Percentiles rank a stretch among this genome's conserved stretches.
These are phyloP conservation scores for Ambastaia sidthimunki DNA, from an alignment of 2,797 vertebrate species.

Conservation along the genomic window DNA sequence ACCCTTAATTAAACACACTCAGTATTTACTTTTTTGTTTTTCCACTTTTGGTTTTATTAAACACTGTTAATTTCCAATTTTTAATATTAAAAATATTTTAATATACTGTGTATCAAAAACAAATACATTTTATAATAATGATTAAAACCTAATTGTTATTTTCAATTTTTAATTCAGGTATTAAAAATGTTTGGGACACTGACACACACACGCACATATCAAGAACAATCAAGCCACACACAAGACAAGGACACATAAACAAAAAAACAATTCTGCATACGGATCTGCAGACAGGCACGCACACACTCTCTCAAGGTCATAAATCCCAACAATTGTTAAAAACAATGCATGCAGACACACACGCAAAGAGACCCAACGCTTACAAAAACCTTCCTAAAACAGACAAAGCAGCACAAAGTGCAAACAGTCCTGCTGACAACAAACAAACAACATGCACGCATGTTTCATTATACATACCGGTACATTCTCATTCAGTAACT, in stretches of 20 bases:
- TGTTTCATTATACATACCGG: conserved; percentile 46
- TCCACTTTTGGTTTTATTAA: too few species aligned
- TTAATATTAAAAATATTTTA: too few species aligned
- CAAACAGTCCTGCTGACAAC: conserved; percentile 40
- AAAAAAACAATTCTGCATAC: conserved; percentile 34
- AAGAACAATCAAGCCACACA: neutral
- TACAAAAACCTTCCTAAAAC: conserved; percentile 76
- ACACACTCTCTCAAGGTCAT: conserved; percentile 33
- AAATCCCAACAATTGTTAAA: conserved; percentile 44
- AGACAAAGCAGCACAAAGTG: conserved; percentile 63
- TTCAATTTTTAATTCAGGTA: neutral
- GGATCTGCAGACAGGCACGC: conserved; percentile 15
- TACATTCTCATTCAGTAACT: conserved; percentile 26
- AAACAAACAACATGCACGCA: conserved; percentile 63
- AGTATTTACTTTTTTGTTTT: neutral
- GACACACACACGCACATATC: conserved; percentile 8
- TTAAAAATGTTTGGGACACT: neutral
- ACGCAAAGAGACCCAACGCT: conserved; percentile 61
- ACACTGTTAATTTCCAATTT: too few species aligned
- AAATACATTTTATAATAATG: too few species aligned
- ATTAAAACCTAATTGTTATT: too few species aligned
- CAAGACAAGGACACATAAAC: conserved; percentile 36
- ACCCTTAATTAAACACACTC: conserved; percentile 27
- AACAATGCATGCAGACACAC: conserved; percentile 12
- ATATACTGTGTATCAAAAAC: too few species aligned